Evolutionary conservation across 2,113 vertebrate species (phyloP).

Genomic region (Xiphophorus couchianus): DNA sequence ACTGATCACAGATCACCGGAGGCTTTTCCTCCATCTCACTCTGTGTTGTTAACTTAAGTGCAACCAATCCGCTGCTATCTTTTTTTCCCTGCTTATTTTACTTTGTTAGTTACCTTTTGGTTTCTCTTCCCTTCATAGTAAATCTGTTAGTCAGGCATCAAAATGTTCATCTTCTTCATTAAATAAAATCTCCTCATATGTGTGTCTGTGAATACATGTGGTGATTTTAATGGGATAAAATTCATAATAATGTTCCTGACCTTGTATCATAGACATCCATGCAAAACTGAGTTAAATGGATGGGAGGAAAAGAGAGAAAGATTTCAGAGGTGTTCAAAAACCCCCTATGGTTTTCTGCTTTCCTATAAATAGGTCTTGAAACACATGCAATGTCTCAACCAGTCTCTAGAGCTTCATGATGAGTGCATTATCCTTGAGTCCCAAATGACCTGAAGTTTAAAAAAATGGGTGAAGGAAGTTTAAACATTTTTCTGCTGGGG

Average conservation of each 20-base stretch:
- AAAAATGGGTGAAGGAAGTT: constrained; percentile 53
- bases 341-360: neutral
- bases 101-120: neutral
- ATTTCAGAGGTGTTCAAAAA: constrained; percentile 3
- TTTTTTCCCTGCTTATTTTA: neutral
- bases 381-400: constrained; percentile 36
- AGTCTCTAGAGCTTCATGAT: constrained; percentile 45
- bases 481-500: constrained; percentile 49
- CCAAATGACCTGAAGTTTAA: constrained; percentile 39
- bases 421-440: constrained; percentile 47
- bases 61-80: constrained; percentile 17
- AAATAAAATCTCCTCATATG: neutral
- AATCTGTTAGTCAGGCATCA: constrained; percentile 3
- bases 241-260: too few species aligned
- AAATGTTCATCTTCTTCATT: neutral
- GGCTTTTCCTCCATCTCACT: neutral
- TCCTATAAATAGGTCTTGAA: constrained; percentile 7
- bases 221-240: neutral
- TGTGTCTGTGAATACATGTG: constrained; percentile 51
- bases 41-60: constrained; percentile 31
- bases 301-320: constrained; percentile 12
- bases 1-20: constrained; percentile 31
- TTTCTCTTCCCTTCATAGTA: neutral
- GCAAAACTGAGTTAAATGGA: neutral
- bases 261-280: neutral